Base-by-base conservation (phyloP, 2,797 vertebrate genomes). In the Serranus cabrilla region DNA sequence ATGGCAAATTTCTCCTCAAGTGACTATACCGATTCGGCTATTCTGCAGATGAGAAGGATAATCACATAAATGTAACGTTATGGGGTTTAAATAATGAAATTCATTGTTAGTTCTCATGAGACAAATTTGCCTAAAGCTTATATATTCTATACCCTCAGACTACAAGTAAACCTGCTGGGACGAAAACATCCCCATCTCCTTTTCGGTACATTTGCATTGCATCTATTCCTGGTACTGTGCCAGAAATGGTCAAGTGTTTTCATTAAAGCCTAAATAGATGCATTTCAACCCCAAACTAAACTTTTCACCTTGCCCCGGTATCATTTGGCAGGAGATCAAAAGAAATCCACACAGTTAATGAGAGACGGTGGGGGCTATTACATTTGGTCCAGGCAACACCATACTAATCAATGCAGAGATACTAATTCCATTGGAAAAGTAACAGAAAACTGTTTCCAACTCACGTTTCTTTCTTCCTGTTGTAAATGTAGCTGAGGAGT, bases 241-340 rank as follows among this genome's bases (percentile, higher is more conserved):
- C 87, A 88, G 64, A 71, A 67, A 74, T 59, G 80, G 80, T 77
- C 73, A 88, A 82, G 71, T 78, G 59, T 80, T 89, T 90, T 81
- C 62, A 76, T 71, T 83, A 57, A 57, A 81, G 60, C 18, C 27
- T 62, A 73, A 74, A 85, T 88, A 70, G 62, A 90, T 87, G 78
- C 76, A 81, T 73, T 68, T 63, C 75, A 69, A 51, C 71, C 71
- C 64, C 52, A 45, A 76, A 63, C 27, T 83, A 20, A 88, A 90
- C 89, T 86, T 81, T 83, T 84, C 82, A 87, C 87, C 86, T 85
- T 55, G 47, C 57, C 80, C 31, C 13, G 34, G 75, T 20, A 58
- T 75, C 71, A 43, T 78, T 65, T 85, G 76, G 76, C 64, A 37
- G 14, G 5, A 64, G 75, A 90, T 80, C 76, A 85, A 76, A 82